Base-by-base conservation (phyloP, 2,888 invertebrate genomes). In the Monochamus alternatus region DNA sequence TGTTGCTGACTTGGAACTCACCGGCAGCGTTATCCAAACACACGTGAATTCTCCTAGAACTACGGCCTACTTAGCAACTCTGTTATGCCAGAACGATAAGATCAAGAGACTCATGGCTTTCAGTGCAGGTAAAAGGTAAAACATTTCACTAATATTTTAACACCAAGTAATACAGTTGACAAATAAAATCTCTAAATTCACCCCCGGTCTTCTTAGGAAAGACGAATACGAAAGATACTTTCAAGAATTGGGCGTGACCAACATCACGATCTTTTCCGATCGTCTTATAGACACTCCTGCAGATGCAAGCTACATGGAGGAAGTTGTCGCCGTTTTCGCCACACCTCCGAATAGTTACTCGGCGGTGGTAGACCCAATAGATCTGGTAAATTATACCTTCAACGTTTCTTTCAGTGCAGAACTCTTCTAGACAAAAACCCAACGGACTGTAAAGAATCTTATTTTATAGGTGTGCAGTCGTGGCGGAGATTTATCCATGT, bases 321-420 rank as follows among this genome's bases (percentile, higher is more conserved):
- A 91, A 62, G 93, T 93, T 0, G 92, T 93, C 0, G 92, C 93
- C 0, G 90, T 94, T 2, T 90, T 93, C 80, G 96, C 95, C 0
- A 94, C 94, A 0, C 96, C 96, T 0, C 95, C 95, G 0, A 95
- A 95, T 85, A 95, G 95, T 0, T 95, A 95, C 85, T 95, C 95
- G 0, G 95, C 95, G 0, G 93, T 96, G 32, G 91, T 91, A 0
- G 95, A 96, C 86, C 94, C 95, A 0, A 95, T 96, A 4, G 95
- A 96, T 84, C 89, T 96, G 83, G 95, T 88, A 86, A 81, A 74
- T 62, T 5, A 63, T 12, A 30, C 64, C 14, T 2, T 55, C 14
- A 55, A 38, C 38, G 3, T 38, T 38, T 38, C 38, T 38, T 5
- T 38, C 38, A 38, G 38, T 38, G 7, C 2, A 38, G 5, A 4